Conservation (phyloP, 30 jellyfish, hydroid and myxozoan species). For the Morbakka virulenta region DNA sequence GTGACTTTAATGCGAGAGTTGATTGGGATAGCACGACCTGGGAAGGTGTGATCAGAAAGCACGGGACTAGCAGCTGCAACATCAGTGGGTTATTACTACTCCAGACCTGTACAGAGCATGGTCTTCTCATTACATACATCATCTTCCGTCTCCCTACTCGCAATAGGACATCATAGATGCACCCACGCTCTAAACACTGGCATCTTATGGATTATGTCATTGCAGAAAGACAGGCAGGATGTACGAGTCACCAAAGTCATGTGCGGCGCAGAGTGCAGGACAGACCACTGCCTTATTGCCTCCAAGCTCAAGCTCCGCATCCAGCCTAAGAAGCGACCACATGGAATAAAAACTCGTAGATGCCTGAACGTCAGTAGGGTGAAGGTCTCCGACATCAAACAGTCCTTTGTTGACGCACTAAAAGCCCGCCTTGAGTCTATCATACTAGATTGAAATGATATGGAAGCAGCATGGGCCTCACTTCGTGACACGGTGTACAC, state of each 20-base stretch:
- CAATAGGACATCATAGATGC: slow-evolving; percentile 18
- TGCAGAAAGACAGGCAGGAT: neutral
- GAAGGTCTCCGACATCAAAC: too few species aligned
- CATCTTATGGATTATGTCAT: too few species aligned
- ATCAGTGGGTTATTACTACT: slow-evolving; percentile 32
- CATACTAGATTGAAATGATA: too few species aligned
- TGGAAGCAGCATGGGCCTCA: neutral
- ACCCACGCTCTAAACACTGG: too few species aligned
- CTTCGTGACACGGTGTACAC: too few species aligned
- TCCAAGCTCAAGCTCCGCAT: too few species aligned
- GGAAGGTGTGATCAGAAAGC: slow-evolving; percentile 12
- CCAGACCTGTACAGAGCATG: slow-evolving; percentile 17
- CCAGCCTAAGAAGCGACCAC: too few species aligned
- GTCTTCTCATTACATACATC: slow-evolving; percentile 21
- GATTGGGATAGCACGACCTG: slow-evolving; percentile 10
- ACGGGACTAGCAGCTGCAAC: slow-evolving; percentile 14
- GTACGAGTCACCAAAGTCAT: neutral
- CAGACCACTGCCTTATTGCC: slow-evolving; percentile 5
- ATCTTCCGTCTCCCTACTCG: slow-evolving; percentile 25
- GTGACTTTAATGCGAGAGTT: slow-evolving; percentile 35
- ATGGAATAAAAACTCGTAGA: too few species aligned
- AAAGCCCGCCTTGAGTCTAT: too few species aligned
- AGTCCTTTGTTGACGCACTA: too few species aligned
- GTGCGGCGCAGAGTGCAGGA: slow-evolving; percentile 29
- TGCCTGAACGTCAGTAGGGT: too few species aligned